phyloP scores from a whole-genome alignment of 1,140 invertebrate genomes.

The Prorops nasuta region DNA sequence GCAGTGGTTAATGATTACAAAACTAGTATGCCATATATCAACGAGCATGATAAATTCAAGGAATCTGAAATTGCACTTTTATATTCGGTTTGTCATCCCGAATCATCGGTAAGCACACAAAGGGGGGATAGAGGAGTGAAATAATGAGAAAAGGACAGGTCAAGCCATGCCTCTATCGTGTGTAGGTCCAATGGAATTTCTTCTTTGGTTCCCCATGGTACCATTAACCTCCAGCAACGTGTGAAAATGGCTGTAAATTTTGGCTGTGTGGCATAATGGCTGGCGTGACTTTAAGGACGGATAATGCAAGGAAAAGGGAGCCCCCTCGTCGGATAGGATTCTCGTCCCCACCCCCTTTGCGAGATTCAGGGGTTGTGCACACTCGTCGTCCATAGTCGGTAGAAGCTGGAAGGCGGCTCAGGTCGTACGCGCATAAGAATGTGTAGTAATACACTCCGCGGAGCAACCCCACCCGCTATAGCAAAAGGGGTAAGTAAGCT shows the following conservation, averaged over 20 bases:
- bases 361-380: constrained; percentile 9
- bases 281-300: constrained; percentile 49
- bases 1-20: too few relatives aligned
- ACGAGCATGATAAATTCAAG: too few relatives aligned
- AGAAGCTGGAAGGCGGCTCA: neutral
- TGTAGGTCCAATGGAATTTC: constrained; percentile 13
- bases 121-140: too few relatives aligned
- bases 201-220: constrained; percentile 6
- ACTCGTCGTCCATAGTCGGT: neutral
- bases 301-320: constrained; percentile 29
- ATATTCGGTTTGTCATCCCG: too few relatives aligned
- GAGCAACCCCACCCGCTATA: constrained; percentile 16
- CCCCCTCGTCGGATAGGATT: constrained; percentile 5
- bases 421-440: constrained; percentile 42
- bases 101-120: too few relatives aligned
- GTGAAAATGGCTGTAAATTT: constrained; percentile 55
- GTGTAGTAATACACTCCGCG: constrained; percentile 50
- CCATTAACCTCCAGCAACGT: constrained; percentile 50
- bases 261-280: constrained; percentile 40
- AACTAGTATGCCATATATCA: too few relatives aligned
- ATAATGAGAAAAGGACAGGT: too few relatives aligned
- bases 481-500: constrained; percentile 52
- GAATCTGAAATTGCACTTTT: too few relatives aligned
- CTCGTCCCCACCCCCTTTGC: constrained; percentile 19
- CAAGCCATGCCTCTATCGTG: too few relatives aligned